Percentiles rank a stretch among this genome's conserved stretches.
Evolutionary conservation across 2,113 vertebrate species (phyloP).

Genomic region (Oreochromis tanganicae): DNA sequence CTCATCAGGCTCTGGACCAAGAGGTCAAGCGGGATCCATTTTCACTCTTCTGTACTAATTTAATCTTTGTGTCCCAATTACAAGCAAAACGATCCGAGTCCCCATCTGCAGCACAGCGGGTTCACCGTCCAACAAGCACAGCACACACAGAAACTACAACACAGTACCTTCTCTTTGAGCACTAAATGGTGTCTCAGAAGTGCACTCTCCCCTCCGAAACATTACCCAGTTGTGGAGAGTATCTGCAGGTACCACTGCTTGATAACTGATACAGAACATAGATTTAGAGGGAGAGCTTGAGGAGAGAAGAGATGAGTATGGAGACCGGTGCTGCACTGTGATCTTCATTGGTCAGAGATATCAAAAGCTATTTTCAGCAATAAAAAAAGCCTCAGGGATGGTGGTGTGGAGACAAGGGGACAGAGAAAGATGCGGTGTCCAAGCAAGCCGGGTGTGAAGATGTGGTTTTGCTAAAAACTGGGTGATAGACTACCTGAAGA

Average conservation of each 20-base stretch:
- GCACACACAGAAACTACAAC: neutral
- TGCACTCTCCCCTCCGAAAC: neutral
- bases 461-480: conserved; percentile 1
- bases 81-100: neutral
- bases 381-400: conserved; percentile 51
- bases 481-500: neutral
- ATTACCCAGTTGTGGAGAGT: neutral
- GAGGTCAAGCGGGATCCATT: conserved; percentile 33
- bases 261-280: neutral
- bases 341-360: conserved; percentile 43
- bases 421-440: neutral
- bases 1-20: conserved; percentile 1
- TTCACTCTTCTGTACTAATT: conserved; percentile 31
- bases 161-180: neutral
- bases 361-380: conserved; percentile 60
- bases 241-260: neutral
- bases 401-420: conserved; percentile 26
- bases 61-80: conserved; percentile 39
- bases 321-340: conserved; percentile 11
- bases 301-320: neutral
- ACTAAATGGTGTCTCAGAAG: neutral
- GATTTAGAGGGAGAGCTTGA: neutral
- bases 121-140: neutral
- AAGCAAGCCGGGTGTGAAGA: conserved; percentile 1
- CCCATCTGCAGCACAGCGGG: conserved; percentile 3